These are phyloP conservation scores for Lasiurus borealis DNA, from an alignment of 2,113 vertebrate genomes.

Conservation along the genomic window DNA sequence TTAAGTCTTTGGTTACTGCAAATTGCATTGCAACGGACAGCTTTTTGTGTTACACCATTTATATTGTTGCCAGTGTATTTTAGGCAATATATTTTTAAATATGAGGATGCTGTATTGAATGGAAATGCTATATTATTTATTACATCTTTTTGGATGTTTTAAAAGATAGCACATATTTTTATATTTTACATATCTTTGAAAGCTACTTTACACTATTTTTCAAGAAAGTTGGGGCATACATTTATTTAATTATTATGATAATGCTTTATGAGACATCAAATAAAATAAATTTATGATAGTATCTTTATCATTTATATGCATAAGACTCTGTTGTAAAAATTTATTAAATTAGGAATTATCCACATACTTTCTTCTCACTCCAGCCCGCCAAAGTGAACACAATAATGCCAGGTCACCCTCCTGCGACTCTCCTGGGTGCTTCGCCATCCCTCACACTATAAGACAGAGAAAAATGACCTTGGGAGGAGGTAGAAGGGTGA, in stretches of 20 bases:
- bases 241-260: conserved; percentile 42
- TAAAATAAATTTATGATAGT: background rate
- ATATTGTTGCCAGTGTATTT: background rate
- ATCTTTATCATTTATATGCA: background rate
- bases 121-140: background rate
- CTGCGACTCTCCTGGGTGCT: background rate
- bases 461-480: background rate
- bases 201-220: conserved; percentile 8
- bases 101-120: background rate
- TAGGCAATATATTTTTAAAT: conserved; percentile 12
- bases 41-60: background rate
- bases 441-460: background rate
- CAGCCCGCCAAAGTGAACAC: background rate
- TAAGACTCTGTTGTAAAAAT: background rate
- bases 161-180: background rate
- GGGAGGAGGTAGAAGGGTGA: background rate
- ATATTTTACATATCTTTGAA: conserved; percentile 28
- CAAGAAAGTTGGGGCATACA: background rate
- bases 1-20: background rate
- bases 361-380: background rate
- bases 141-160: background rate
- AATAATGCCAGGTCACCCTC: background rate
- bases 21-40: background rate
- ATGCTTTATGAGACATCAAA: background rate
- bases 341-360: background rate